Evolutionary conservation across 2,888 invertebrate species (phyloP).

Genomic region (Melanostoma mellinum): DNA sequence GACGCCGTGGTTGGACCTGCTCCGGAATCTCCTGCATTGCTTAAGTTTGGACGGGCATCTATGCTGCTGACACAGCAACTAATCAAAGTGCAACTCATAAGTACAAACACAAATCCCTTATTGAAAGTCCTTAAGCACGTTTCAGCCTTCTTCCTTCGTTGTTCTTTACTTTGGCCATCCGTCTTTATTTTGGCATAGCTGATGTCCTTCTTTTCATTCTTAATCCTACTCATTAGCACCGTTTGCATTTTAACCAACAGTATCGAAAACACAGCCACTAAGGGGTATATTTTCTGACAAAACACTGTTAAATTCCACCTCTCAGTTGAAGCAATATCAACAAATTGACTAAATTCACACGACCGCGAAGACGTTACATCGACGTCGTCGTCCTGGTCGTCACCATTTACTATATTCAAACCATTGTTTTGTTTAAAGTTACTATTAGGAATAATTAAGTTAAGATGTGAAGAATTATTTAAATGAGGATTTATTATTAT

Average conservation of each 20-base stretch:
- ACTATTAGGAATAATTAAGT: constrained; percentile 55
- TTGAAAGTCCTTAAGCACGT: constrained; percentile 24
- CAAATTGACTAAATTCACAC: constrained; percentile 59
- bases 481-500: constrained; percentile 49
- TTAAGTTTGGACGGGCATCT: constrained; percentile 80
- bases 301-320: constrained; percentile 28
- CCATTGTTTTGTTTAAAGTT: constrained; percentile 49
- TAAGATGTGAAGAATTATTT: constrained; percentile 47
- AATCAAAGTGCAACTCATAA: constrained; percentile 74
- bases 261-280: constrained; percentile 25
- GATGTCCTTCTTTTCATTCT: constrained; percentile 30
- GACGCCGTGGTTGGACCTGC: constrained; percentile 44
- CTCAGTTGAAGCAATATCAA: constrained; percentile 12
- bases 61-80: constrained; percentile 76
- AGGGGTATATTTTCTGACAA: constrained; percentile 15
- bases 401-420: constrained; percentile 49
- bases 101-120: constrained; percentile 32
- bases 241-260: constrained; percentile 30
- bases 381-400: not conserved
- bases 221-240: constrained; percentile 62
- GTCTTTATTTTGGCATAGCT: constrained; percentile 45
- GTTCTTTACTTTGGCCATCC: constrained; percentile 9
- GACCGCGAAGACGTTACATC: not conserved
- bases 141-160: constrained; percentile 36
- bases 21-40: constrained; percentile 42